Conservation (phyloP, 2,888 invertebrate species). For the Corythucha ciliata region DNA sequence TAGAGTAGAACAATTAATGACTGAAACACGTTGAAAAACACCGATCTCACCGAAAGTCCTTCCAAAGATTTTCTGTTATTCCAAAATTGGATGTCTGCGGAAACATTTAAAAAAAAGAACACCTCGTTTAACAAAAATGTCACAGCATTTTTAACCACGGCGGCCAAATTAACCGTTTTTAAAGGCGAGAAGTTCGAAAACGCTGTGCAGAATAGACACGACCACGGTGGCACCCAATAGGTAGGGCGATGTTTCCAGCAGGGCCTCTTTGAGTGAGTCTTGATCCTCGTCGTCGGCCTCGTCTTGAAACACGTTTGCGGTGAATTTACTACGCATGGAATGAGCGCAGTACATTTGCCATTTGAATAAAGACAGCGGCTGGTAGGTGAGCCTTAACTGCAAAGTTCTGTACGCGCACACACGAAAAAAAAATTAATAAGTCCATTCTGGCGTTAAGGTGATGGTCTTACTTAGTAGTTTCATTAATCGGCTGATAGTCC, state of each 20-base stretch:
- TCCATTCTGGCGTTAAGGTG: background rate
- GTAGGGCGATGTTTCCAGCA: constrained; percentile 94
- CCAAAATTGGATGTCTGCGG: constrained; percentile 95
- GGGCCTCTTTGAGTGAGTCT: constrained; percentile 83
- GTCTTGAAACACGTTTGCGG: constrained; percentile 45
- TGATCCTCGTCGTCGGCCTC: constrained; percentile 82
- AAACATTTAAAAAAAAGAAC: constrained; percentile 21
- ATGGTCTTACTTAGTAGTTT: constrained; percentile 57
- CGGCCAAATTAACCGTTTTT: constrained; percentile 71
- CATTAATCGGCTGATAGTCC: constrained; percentile 86
- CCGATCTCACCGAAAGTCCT: constrained; percentile 93
- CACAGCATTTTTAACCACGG: background rate
- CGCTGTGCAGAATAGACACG: constrained; percentile 89
- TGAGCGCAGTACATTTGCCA: constrained; percentile 99
- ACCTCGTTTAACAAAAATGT: no score
- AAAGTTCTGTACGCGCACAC: constrained; percentile 41
- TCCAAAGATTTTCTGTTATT: constrained; percentile 93
- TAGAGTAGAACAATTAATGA: constrained; percentile 90
- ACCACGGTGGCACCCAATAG: constrained; percentile 81
- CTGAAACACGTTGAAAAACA: constrained; percentile 97
- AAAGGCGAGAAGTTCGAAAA: constrained; percentile 97
- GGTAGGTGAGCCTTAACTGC: constrained; percentile 62
- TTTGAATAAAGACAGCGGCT: constrained; percentile 90
- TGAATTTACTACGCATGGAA: constrained; percentile 80
- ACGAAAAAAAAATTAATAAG: background rate